Evolutionary conservation across 2,888 invertebrate genomes (phyloP).

Genomic region (Dinocampus coccinellae): DNA sequence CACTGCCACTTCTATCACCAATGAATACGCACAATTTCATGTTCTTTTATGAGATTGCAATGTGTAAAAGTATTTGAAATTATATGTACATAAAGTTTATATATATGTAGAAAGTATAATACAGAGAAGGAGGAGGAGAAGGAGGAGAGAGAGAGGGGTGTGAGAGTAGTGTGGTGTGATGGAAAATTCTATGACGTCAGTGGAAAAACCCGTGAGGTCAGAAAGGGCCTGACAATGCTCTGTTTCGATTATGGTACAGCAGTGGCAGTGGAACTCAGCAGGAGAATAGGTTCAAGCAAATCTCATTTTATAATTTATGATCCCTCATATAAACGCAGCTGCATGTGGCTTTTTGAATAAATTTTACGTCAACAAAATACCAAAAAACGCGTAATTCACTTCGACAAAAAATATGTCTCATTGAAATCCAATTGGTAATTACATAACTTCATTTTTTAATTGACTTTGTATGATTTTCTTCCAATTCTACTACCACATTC

Average conservation of each 20-base stretch:
- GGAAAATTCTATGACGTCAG: too few relatives aligned
- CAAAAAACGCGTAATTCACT: constrained; percentile 8
- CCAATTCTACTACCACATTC: neutral
- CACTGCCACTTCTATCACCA: neutral
- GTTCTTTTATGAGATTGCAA: neutral
- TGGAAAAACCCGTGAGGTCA: too few relatives aligned
- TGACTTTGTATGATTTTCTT: constrained; percentile 26
- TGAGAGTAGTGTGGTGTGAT: too few relatives aligned
- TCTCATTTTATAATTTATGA: too few relatives aligned
- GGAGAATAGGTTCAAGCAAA: too few relatives aligned
- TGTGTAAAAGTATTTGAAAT: constrained; percentile 31
- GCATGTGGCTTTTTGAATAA: constrained; percentile 37
- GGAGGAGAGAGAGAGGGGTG: too few relatives aligned
- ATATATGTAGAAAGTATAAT: too few relatives aligned
- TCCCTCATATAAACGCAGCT: constrained; percentile 20
- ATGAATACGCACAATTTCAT: constrained; percentile 34
- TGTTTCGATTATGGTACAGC: too few relatives aligned
- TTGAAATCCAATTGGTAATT: constrained; percentile 13
- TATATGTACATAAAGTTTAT: neutral
- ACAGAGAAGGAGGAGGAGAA: too few relatives aligned
- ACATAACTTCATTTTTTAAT: constrained; percentile 55
- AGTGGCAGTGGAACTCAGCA: too few relatives aligned
- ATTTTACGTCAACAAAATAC: constrained; percentile 47
- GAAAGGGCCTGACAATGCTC: too few relatives aligned
- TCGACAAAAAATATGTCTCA: neutral